Conservation (phyloP, 2,888 invertebrate species). For the Morpho helenor region DNA sequence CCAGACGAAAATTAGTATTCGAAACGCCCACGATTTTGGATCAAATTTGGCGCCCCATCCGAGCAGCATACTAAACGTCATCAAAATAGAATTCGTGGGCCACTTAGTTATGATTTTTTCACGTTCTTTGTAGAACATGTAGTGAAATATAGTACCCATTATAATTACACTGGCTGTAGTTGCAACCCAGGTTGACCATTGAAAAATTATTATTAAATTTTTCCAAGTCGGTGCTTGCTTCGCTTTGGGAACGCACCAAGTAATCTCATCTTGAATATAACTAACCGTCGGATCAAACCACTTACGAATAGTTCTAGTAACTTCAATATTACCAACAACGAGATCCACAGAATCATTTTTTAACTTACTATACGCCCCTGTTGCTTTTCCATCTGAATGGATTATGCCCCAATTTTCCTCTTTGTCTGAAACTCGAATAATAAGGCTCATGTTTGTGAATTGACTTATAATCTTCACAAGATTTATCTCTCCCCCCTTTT, state of each 20-base stretch:
- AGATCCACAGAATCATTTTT: slow-evolving; percentile 57
- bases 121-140: slow-evolving; percentile 57
- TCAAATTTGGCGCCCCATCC: slow-evolving; percentile 67
- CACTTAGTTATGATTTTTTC: slow-evolving; percentile 58
- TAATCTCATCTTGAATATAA: slow-evolving; percentile 73
- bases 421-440: slow-evolving; percentile 53
- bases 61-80: slow-evolving; percentile 68
- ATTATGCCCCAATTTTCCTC: slow-evolving; percentile 67
- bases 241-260: slow-evolving; percentile 68
- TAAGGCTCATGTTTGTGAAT: slow-evolving; percentile 67
- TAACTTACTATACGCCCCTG: slow-evolving; percentile 55
- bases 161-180: slow-evolving; percentile 52
- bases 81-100: slow-evolving; percentile 68
- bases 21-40: slow-evolving; percentile 59
- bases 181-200: slow-evolving; percentile 67
- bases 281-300: slow-evolving; percentile 70
- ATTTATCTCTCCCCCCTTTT: slow-evolving; percentile 65
- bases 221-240: slow-evolving; percentile 65
- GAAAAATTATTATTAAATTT: slow-evolving; percentile 69
- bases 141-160: slow-evolving; percentile 63
- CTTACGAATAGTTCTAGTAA: slow-evolving; percentile 58
- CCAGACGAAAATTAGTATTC: slow-evolving; percentile 68
- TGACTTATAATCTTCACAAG: slow-evolving; percentile 67
- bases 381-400: slow-evolving; percentile 52
- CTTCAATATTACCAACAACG: slow-evolving; percentile 70